phyloP scores from a whole-genome alignment of 2,797 vertebrate species.

The Sebastes oblongus region DNA sequence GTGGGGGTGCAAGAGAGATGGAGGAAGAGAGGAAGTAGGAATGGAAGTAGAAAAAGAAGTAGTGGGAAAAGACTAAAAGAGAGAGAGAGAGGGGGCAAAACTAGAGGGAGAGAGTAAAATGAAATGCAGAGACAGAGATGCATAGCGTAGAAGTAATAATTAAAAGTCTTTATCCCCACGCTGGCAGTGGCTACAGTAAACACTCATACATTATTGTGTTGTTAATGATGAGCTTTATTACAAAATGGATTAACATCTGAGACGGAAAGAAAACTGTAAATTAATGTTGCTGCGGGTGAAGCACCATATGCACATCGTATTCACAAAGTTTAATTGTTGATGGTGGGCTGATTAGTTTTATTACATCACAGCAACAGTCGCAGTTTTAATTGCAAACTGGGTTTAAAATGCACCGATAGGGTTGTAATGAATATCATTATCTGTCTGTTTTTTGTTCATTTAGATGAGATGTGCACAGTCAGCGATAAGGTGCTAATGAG shows the following conservation, averaged over 20 bases:
- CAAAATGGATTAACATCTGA: constrained; percentile 20
- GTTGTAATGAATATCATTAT: constrained; percentile 11
- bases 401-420: constrained; percentile 26
- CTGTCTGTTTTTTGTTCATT: neutral
- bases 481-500: neutral
- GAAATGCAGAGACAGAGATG: neutral
- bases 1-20: constrained; percentile 1
- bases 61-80: neutral
- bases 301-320: neutral
- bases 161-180: neutral
- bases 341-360: constrained; percentile 16
- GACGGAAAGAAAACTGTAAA: neutral
- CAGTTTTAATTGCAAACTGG: constrained; percentile 3
- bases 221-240: constrained; percentile 24
- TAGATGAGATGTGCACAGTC: neutral
- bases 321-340: constrained; percentile 10
- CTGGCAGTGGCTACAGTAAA: neutral
- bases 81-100: neutral
- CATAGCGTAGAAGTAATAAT: neutral
- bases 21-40: neutral
- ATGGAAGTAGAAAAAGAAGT: neutral
- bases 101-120: neutral
- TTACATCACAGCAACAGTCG: neutral
- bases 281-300: neutral
- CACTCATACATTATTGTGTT: neutral